phyloP scores from a whole-genome alignment of 2,797 vertebrate genomes.

The Peromyscus melanophrys region DNA sequence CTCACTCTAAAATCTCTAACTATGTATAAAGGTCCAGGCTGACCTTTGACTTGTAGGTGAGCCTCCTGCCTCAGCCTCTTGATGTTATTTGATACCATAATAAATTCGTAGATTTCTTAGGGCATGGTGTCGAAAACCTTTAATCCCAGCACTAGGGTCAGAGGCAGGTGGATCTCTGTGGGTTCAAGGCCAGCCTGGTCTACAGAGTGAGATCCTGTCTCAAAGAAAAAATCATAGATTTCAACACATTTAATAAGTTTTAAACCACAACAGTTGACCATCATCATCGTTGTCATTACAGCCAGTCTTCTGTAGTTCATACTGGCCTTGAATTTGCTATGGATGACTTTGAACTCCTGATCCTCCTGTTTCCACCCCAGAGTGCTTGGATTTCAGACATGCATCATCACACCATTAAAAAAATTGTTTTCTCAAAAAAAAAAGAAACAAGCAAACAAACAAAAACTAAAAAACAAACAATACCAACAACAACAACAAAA shows the following conservation, averaged over 20 bases:
- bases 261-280: neutral
- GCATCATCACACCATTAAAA: neutral
- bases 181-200: neutral
- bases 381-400: neutral
- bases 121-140: neutral
- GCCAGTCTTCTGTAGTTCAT: neutral
- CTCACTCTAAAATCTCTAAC: neutral
- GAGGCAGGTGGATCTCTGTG: neutral
- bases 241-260: neutral
- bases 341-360: neutral
- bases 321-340: neutral
- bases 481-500: neutral
- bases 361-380: neutral
- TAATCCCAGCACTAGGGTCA: neutral
- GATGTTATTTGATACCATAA: neutral
- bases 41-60: neutral
- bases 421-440: neutral
- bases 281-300: neutral
- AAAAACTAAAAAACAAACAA: neutral
- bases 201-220: neutral
- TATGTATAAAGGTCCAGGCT: neutral
- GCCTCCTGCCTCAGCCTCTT: neutral
- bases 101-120: neutral
- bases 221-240: neutral
- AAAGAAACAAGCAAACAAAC: neutral